phyloP scores from a whole-genome alignment of 2,113 vertebrate species.

The Pavo muticus region DNA sequence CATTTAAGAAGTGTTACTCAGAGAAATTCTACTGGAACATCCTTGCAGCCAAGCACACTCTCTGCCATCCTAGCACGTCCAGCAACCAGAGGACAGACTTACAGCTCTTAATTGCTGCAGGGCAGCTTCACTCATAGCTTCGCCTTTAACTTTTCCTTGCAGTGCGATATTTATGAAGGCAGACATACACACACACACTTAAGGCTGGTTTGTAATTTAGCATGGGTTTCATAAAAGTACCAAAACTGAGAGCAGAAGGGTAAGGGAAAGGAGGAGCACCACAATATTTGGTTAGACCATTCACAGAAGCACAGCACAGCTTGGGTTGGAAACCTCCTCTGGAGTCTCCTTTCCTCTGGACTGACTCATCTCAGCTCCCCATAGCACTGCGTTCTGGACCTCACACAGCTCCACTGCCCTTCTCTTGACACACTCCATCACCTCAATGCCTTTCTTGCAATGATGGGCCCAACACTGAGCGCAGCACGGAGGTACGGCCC shows the following conservation, averaged over 20 bases:
- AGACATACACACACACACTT: background rate
- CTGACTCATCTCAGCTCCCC: too few species aligned
- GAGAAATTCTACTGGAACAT: background rate
- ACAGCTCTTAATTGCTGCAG: background rate
- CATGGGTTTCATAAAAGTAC: background rate
- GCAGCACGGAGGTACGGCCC: too few species aligned
- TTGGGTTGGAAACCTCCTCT: too few species aligned
- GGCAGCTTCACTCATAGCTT: slow-evolving; percentile 26
- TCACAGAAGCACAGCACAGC: too few species aligned
- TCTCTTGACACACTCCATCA: too few species aligned
- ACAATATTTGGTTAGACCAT: accelerated
- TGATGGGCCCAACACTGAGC: too few species aligned
- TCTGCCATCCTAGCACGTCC: background rate
- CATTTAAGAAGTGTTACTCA: background rate
- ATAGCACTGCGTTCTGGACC: too few species aligned
- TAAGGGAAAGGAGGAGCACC: background rate
- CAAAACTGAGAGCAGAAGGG: background rate
- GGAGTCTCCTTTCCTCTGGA: too few species aligned
- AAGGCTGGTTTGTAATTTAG: background rate
- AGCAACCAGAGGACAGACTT: background rate
- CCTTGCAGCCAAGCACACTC: background rate
- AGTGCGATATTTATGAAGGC: slow-evolving; percentile 29
- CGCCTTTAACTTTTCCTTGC: background rate
- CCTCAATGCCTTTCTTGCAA: too few species aligned
- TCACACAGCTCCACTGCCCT: too few species aligned